A percentile compares a stretch with the other conserved stretches of the same genome.
Conservation (phyloP, 2,888 invertebrate genomes). For the Mythimna ferrago region DNA sequence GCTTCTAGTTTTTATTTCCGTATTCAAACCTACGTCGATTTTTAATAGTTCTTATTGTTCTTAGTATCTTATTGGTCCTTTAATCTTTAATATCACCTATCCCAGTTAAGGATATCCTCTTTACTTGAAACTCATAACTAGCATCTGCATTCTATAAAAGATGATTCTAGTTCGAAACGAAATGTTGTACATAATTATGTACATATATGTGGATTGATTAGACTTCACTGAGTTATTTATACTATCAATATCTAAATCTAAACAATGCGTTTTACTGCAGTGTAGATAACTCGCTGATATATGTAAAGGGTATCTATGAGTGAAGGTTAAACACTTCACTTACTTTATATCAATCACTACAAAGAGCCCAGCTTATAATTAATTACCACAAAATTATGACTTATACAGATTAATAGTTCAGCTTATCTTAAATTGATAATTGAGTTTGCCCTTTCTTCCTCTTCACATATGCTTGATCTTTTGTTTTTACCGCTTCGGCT, state of each 20-base stretch:
- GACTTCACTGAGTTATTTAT: neutral
- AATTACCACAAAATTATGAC: neutral
- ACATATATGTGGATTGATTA: neutral
- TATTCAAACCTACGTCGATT: neutral
- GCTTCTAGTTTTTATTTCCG: neutral
- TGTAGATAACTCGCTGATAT: conserved; percentile 26
- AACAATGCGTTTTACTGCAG: conserved; percentile 19
- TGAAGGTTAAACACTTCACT: conserved; percentile 14
- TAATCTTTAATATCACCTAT: too few relatives aligned
- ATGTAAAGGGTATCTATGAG: conserved; percentile 38
- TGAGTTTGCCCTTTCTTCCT: neutral
- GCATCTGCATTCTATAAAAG: neutral
- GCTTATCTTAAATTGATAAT: neutral
- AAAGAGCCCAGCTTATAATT: neutral
- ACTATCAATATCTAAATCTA: conserved; percentile 21
- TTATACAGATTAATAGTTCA: neutral
- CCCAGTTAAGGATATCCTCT: neutral
- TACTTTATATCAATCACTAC: conserved; percentile 17
- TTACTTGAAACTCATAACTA: neutral
- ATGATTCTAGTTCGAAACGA: neutral
- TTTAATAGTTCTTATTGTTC: neutral
- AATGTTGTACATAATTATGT: neutral
- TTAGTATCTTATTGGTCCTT: neutral
- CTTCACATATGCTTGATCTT: neutral
- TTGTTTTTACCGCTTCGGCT: neutral